Evolutionary conservation across 2,113 vertebrate species (phyloP).

Genomic region (Micromys minutus): DNA sequence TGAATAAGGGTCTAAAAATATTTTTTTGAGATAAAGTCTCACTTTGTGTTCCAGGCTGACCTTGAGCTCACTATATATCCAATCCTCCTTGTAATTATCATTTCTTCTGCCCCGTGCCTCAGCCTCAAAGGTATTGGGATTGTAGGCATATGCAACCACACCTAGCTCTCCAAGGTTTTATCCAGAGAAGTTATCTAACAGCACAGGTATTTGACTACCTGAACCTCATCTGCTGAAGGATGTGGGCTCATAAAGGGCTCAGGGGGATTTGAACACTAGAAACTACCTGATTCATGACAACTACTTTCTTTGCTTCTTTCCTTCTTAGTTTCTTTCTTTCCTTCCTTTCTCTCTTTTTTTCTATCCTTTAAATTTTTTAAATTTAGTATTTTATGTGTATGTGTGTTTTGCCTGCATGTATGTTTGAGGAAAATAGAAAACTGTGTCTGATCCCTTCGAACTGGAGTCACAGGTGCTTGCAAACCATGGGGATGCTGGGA

Average conservation of each 20-base stretch:
- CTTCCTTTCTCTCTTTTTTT: not conserved
- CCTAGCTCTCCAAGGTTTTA: not conserved
- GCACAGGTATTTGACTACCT: not conserved
- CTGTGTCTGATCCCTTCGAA: not conserved
- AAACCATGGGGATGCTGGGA: not conserved
- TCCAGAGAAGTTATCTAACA: not conserved
- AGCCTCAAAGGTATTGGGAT: not conserved
- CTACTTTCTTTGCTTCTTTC: not conserved
- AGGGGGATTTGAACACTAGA: not conserved
- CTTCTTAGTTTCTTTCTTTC: not conserved
- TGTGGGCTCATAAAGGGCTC: not conserved
- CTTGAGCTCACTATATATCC: not conserved
- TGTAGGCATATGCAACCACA: not conserved
- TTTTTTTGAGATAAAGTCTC: not conserved
- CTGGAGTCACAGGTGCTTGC: not conserved
- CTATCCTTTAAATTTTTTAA: too few species aligned
- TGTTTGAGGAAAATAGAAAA: not conserved
- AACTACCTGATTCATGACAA: not conserved
- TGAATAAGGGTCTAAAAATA: conserved; percentile 2
- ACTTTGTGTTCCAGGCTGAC: not conserved
- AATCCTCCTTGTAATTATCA: not conserved
- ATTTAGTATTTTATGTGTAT: too few species aligned
- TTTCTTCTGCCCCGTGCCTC: not conserved
- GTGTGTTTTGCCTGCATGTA: not conserved
- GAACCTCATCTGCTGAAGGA: not conserved